A percentile compares a stretch with the other conserved stretches of the same genome.
phyloP scores from a whole-genome alignment of 2,888 invertebrate genomes.

The Papilio elwesi region DNA sequence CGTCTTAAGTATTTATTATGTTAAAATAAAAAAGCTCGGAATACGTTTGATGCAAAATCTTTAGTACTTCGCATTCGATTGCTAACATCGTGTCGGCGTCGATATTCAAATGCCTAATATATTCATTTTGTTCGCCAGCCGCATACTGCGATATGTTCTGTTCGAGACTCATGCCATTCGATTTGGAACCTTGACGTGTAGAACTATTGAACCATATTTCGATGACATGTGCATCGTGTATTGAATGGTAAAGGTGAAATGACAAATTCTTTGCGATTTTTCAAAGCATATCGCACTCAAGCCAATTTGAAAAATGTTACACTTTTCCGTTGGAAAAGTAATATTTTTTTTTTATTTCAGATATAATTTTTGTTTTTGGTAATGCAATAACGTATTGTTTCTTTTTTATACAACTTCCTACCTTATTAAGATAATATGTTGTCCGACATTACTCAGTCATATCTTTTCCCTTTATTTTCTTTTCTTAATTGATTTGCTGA shows the following conservation, averaged over 20 bases:
- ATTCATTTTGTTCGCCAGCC: conserved; percentile 39
- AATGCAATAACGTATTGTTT: background rate
- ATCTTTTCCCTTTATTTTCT: no score
- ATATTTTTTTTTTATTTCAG: no score
- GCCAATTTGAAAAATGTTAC: conserved; percentile 8
- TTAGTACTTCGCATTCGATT: conserved; percentile 30
- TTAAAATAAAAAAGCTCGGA: background rate
- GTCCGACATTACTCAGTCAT: no score
- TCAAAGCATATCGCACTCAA: conserved; percentile 32
- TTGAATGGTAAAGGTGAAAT: conserved; percentile 32
- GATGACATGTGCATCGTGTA: background rate
- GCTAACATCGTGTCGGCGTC: conserved; percentile 27
- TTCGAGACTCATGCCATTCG: background rate
- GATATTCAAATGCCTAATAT: conserved; percentile 42
- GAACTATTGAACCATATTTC: background rate
- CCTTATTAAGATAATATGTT: no score
- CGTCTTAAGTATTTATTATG: no score
- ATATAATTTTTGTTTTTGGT: background rate
- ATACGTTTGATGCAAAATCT: conserved; percentile 6
- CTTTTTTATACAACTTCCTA: no score
- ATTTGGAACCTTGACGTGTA: background rate
- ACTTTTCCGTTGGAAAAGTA: conserved; percentile 9
- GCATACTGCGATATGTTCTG: conserved; percentile 8
- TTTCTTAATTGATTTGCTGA: no score
- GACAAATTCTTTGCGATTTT: conserved; percentile 35